These are phyloP conservation scores for Fundulus diaphanus DNA, from an alignment of 2,797 vertebrate genomes.

Conservation along the genomic window DNA sequence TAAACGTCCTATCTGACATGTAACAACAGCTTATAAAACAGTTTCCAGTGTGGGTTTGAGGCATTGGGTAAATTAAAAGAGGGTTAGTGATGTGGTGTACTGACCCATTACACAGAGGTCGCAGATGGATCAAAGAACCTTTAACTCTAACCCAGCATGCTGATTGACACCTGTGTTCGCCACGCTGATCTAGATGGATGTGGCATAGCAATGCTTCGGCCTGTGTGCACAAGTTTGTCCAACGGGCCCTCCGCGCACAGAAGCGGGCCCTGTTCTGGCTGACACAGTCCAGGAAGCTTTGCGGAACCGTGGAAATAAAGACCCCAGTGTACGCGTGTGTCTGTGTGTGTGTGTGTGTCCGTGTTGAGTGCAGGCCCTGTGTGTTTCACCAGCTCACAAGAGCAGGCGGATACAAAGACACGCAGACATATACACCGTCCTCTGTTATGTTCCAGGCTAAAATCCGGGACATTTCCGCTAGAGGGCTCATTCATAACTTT, in stretches of 20 bases:
- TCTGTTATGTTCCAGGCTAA: conserved; percentile 54
- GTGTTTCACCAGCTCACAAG: conserved; percentile 40
- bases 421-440: conserved; percentile 27
- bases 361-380: conserved; percentile 22
- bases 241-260: conserved; percentile 63
- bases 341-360: conserved; percentile 23
- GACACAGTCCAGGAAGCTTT: conserved; percentile 72
- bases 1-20: no score
- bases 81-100: conserved; percentile 6
- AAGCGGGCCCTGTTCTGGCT: conserved; percentile 71
- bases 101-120: conserved; percentile 23
- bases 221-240: conserved; percentile 54
- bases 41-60: background rate
- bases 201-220: conserved; percentile 66
- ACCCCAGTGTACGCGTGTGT: conserved; percentile 60
- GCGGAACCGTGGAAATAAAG: conserved; percentile 69
- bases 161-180: conserved; percentile 78
- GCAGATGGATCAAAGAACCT: conserved; percentile 57
- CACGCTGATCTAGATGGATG: conserved; percentile 49
- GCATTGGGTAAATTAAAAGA: background rate
- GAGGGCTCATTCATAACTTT: conserved; percentile 35
- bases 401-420: conserved; percentile 21
- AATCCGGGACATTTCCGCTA: conserved; percentile 37
- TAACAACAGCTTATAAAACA: no score
- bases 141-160: conserved; percentile 67